Conservation (phyloP, 2,888 invertebrate species). For the Philereme vetulata region DNA sequence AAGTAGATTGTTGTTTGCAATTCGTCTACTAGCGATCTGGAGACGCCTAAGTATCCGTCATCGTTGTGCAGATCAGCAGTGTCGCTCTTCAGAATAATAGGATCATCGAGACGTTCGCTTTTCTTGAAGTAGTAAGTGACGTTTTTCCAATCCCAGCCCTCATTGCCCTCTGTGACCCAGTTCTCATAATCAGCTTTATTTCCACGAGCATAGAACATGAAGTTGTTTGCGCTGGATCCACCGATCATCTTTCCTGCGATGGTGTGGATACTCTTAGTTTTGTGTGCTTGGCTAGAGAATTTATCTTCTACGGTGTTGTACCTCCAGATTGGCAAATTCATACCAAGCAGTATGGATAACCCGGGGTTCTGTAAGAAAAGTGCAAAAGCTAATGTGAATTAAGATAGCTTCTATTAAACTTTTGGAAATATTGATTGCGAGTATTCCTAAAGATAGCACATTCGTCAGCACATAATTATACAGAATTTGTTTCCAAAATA, state of each 20-base stretch:
- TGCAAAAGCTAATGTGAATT: too few relatives aligned
- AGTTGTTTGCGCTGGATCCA: constrained; percentile 86
- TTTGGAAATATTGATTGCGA: too few relatives aligned
- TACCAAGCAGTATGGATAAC: constrained; percentile 22
- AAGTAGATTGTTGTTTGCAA: constrained; percentile 22
- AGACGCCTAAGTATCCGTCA: constrained; percentile 37
- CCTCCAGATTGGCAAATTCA: constrained; percentile 36
- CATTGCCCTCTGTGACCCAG: constrained; percentile 80
- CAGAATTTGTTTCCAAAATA: too few relatives aligned
- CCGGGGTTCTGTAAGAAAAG: constrained; percentile 46
- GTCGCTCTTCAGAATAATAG: constrained; percentile 14
- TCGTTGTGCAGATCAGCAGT: constrained; percentile 31
- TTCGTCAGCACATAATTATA: too few relatives aligned
- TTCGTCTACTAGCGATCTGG: constrained; percentile 24
- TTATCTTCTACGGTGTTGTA: constrained; percentile 45
- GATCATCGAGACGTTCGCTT: constrained; percentile 37
- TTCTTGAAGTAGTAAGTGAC: constrained; percentile 50
- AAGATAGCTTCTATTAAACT: too few relatives aligned
- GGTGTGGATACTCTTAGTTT: constrained; percentile 40
- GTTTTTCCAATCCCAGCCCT: constrained; percentile 52
- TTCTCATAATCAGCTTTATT: constrained; percentile 84
- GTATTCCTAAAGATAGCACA: too few relatives aligned
- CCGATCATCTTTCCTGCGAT: constrained; percentile 86
- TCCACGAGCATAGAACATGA: constrained; percentile 86
- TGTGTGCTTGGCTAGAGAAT: constrained; percentile 41